Conservation (phyloP, 1,140 invertebrate species). For the Oedothorax gibbosus region DNA sequence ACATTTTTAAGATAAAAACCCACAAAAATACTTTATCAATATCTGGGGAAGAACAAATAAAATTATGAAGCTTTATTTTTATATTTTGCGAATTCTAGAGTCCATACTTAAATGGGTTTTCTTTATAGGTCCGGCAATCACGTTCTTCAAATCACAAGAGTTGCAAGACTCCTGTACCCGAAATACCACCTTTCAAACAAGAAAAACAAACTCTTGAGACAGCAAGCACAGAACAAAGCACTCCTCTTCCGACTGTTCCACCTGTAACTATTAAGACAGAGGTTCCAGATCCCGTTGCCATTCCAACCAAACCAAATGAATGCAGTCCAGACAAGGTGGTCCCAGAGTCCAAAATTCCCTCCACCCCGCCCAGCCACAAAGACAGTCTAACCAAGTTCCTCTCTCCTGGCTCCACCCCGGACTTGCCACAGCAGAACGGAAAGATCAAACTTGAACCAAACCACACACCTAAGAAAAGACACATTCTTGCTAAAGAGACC, state of each 20-base stretch:
- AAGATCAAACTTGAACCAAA: slow-evolving; percentile 31
- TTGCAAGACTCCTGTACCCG: slow-evolving; percentile 42
- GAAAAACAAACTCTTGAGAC: slow-evolving; percentile 13
- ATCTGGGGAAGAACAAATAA: not conserved
- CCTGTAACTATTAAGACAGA: slow-evolving; percentile 37
- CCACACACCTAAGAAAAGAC: slow-evolving; percentile 18
- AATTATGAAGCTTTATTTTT: not conserved
- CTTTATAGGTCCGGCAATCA: slow-evolving; percentile 51
- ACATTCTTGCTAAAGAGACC: slow-evolving; percentile 4
- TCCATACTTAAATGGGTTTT: not conserved
- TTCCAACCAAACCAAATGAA: not conserved
- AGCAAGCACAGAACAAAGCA: not conserved
- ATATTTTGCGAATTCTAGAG: not conserved
- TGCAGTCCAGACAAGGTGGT: not conserved
- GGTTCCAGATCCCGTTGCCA: not conserved
- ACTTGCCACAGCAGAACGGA: slow-evolving; percentile 4
- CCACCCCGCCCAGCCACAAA: too few relatives aligned
- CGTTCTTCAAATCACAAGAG: slow-evolving; percentile 21
- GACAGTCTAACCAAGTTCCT: slow-evolving; percentile 15
- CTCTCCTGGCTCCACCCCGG: slow-evolving; percentile 3
- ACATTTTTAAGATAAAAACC: not conserved
- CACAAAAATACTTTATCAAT: not conserved
- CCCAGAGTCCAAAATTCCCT: slow-evolving; percentile 4
- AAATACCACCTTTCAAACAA: slow-evolving; percentile 27
- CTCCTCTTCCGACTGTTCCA: not conserved